phyloP scores from a whole-genome alignment of 2,797 vertebrate genomes.

The Lacerta viridis region DNA sequence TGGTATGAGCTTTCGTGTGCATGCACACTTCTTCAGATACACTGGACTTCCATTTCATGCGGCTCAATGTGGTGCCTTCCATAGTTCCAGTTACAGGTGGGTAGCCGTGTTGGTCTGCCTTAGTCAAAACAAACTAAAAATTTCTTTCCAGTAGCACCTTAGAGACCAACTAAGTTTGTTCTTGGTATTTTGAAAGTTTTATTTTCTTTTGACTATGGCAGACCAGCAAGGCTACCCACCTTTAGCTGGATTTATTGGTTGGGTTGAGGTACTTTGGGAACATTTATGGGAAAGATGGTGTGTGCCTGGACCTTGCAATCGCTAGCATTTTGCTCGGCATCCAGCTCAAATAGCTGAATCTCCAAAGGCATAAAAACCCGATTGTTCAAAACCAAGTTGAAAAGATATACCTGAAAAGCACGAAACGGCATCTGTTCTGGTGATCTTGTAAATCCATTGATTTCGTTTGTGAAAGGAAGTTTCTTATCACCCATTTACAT shows the following conservation, averaged over 20 bases:
- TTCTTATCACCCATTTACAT: neutral
- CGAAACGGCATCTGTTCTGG: neutral
- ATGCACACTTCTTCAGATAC: too few species aligned
- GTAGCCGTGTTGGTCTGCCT: too few species aligned
- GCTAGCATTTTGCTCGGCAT: neutral
- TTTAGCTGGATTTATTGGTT: neutral
- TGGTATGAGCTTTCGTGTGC: too few species aligned
- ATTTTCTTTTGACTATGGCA: too few species aligned
- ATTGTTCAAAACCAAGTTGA: neutral
- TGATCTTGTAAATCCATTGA: neutral
- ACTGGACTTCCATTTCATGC: too few species aligned
- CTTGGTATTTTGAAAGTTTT: too few species aligned
- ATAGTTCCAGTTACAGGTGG: too few species aligned
- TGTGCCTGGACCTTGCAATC: neutral
- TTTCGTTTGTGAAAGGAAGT: neutral
- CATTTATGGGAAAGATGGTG: neutral
- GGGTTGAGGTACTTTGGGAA: neutral
- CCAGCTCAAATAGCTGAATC: neutral
- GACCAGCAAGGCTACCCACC: too few species aligned
- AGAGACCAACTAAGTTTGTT: too few species aligned
- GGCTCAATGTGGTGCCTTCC: too few species aligned
- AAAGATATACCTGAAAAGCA: neutral
- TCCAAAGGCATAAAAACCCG: neutral
- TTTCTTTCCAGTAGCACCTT: too few species aligned
- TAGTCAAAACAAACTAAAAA: too few species aligned